Evolutionary conservation across 2,113 vertebrate genomes (phyloP), one percentile per base, ranked within the genome.

Genomic region (Bufo bufo): DNA sequence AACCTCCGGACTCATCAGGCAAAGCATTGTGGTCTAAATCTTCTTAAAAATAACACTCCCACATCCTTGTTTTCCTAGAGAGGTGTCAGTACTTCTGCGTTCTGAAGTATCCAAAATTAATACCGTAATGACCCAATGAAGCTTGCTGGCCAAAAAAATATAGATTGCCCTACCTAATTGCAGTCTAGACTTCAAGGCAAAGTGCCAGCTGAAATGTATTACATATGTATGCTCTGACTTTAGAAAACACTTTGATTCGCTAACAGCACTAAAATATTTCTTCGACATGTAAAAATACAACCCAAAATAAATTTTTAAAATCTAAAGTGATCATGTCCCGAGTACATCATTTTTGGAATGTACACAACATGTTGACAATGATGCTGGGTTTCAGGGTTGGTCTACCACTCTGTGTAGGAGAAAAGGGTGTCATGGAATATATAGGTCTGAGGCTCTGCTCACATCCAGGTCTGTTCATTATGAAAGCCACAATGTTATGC

Each of bases 161-260:
- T 66, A 86, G 59, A 86, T 78, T 86, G 75, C 85, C 54, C 85
- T 86, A 77, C 74, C 85, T 86, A 78, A 86, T 78, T 78, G 85
- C 74, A 86, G 85, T 86, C 85, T 86, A 86, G 85, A 86, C 85
- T 52, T 78, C 85, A 86, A 86, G 85, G 85, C 85, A 86, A 77
- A 78, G 59, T 59, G 85, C 85, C 85, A 86, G 75, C 59, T 86
- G 2, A 78, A 75, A 86, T 86, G 85, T 86, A 86, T 86, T 79
- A 86, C 58, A 78, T 79, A 78, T 65, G 78, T 86, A 75, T 86
- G 75, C 75, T 78, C 72, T 50, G 84, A 23, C 72, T 85, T 75
- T 59, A 50, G 17, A 85, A 77, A 85, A 61, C 52, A 8, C 20
- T 86, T 61, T 6, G 20, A 86, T 86, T 78, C 85, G 47, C 33